Percentiles rank a stretch among this genome's conserved stretches.
These are phyloP conservation scores for Phenganax subtilis DNA, from an alignment of 92 coral and sea anemone species.

Conservation along the genomic window DNA sequence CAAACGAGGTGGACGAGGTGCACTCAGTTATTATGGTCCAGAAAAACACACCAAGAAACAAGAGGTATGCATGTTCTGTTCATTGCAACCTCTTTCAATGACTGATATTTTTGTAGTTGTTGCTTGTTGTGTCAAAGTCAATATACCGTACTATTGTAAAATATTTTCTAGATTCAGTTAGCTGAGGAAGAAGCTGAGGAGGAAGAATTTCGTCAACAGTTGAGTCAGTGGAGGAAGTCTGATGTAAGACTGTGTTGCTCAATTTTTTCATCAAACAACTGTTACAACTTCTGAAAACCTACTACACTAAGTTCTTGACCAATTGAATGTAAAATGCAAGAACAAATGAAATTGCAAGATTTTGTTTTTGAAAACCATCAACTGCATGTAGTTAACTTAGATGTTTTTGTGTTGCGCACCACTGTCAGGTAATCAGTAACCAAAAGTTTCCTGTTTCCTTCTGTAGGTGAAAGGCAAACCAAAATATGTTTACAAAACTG, in stretches of 20 bases:
- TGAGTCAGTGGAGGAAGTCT: slow-evolving; percentile 92
- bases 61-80: slow-evolving; percentile 17
- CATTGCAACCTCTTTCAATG: not conserved
- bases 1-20: slow-evolving; percentile 96
- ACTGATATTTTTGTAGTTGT: not conserved
- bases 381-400: too few relatives aligned
- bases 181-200: slow-evolving; percentile 90
- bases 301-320: not conserved
- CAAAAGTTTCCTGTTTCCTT: slow-evolving; percentile 12
- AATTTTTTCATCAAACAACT: not conserved
- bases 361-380: too few relatives aligned
- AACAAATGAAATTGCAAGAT: too few relatives aligned
- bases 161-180: slow-evolving; percentile 46
- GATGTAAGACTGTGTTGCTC: slow-evolving; percentile 36
- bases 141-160: not conserved
- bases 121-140: not conserved
- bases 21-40: slow-evolving; percentile 92
- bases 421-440: too few relatives aligned
- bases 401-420: not conserved
- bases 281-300: slow-evolving; percentile 27
- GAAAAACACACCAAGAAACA: slow-evolving; percentile 63
- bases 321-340: not conserved
- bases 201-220: slow-evolving; percentile 69
- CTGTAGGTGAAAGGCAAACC: slow-evolving; percentile 60
- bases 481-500: slow-evolving; percentile 95